Percentiles rank a stretch among this genome's conserved stretches.
These are phyloP conservation scores for Chrysodeixis includens DNA, from an alignment of 2,888 invertebrate genomes.

Conservation along the genomic window DNA sequence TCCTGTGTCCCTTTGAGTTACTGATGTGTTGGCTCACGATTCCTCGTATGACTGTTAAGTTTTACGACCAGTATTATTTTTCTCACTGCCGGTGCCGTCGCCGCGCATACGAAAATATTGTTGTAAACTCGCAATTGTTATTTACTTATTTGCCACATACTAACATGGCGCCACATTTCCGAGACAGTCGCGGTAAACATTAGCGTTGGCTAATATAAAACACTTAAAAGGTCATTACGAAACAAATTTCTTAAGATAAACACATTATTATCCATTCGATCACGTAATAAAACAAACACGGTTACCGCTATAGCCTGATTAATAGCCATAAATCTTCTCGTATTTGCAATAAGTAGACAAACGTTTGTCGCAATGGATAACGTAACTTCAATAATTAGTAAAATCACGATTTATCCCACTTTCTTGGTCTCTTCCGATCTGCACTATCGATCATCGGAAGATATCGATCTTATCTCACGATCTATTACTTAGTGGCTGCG, in stretches of 20 bases:
- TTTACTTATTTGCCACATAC: constrained; percentile 14
- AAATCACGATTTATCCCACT: constrained; percentile 85
- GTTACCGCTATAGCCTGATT: constrained; percentile 74
- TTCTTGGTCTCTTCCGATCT: constrained; percentile 81
- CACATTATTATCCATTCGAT: constrained; percentile 72
- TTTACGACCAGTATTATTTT: constrained; percentile 67
- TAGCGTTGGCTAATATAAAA: constrained; percentile 75
- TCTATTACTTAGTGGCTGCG: constrained; percentile 70
- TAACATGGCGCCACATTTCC: constrained; percentile 37
- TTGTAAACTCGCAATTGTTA: constrained; percentile 59
- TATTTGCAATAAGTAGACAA: constrained; percentile 82
- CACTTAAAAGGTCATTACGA: constrained; percentile 75
- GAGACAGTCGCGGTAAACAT: constrained; percentile 49
- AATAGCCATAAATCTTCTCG: constrained; percentile 78
- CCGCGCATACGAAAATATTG: constrained; percentile 63
- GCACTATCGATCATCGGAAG: constrained; percentile 80
- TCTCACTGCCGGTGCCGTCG: constrained; percentile 63
- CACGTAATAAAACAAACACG: constrained; percentile 79
- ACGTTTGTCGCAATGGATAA: constrained; percentile 79
- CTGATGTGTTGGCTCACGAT: constrained; percentile 67
- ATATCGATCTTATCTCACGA: constrained; percentile 78
- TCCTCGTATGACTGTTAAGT: constrained; percentile 70
- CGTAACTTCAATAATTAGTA: constrained; percentile 84
- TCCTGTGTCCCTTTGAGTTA: constrained; percentile 67
- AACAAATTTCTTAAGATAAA: constrained; percentile 77